Percentiles rank a stretch among this genome's conserved stretches.
phyloP scores from a whole-genome alignment of 1,140 invertebrate species.

The Temnothorax curvispinosus region DNA sequence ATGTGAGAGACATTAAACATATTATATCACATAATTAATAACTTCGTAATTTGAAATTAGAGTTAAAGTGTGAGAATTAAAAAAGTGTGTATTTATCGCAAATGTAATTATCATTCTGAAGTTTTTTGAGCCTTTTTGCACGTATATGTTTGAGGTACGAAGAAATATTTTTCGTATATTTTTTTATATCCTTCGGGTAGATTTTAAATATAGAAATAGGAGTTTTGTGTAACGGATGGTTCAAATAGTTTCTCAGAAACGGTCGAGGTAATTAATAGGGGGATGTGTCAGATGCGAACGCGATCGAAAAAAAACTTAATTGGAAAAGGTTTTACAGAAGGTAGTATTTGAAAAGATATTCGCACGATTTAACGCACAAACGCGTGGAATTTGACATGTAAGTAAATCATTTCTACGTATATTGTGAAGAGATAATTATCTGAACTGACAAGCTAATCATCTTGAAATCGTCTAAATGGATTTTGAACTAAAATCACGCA shows the following conservation, averaged over 20 bases:
- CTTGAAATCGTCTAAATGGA: neutral
- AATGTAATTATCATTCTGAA: neutral
- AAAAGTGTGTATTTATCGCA: neutral
- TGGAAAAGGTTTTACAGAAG: slow-evolving; percentile 12
- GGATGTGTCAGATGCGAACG: slow-evolving; percentile 26
- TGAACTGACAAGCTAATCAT: neutral
- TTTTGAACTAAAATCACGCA: slow-evolving; percentile 17
- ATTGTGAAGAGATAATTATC: slow-evolving; percentile 40
- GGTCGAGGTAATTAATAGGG: slow-evolving; percentile 37
- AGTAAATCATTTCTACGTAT: slow-evolving; percentile 29
- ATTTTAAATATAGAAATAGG: slow-evolving; percentile 43
- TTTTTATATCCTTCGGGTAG: neutral
- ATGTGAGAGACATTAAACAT: too few species aligned
- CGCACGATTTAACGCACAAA: slow-evolving; percentile 12
- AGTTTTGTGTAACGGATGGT: slow-evolving; percentile 36
- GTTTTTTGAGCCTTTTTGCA: neutral
- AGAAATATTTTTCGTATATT: slow-evolving; percentile 9
- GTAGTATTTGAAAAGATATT: slow-evolving; percentile 48
- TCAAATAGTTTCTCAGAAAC: slow-evolving; percentile 39
- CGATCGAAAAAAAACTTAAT: slow-evolving; percentile 53
- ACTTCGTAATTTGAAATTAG: neutral
- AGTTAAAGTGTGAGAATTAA: neutral
- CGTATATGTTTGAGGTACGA: neutral
- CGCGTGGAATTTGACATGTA: neutral
- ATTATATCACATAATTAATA: neutral